Evolutionary conservation across 2,113 vertebrate genomes (phyloP), one percentile per base, ranked within the genome.

Genomic region (Pithys albifrons): DNA sequence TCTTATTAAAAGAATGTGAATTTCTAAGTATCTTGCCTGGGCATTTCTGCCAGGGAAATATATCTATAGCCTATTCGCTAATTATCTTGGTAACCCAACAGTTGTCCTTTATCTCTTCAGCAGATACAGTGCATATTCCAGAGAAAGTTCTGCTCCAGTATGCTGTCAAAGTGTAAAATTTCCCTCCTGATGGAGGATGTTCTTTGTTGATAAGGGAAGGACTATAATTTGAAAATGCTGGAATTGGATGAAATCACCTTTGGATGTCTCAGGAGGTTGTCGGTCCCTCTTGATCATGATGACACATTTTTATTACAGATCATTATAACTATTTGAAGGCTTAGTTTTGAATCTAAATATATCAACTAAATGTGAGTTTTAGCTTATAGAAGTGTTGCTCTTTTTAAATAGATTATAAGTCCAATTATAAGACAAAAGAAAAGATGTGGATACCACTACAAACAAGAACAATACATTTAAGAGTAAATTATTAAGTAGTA

Each of bases 21-120:
- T 92, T 87, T 91, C 59, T 77, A 24, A 76, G 28, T 76, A 43
- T 39, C n/a, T 88, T 75, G 64, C 64, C 28, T 39, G 41, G 27
- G 27, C 29, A 24, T 45, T 92, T 76, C 39, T 84, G 65, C 24
- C 65, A 81, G 61, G 49, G 49, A 80, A 84, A 51, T 73, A 75
- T 49, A 93, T 90, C 55, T 94, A 88, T n/a, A 84, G 72, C 33
- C 39, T 84, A 70, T 83, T 91, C 66, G 85, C 29, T 89, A 84
- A 83, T 62, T 62, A 64, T 74, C 46, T 59, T 4, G 23, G 59
- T 85, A 93, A 92, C 43, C 35, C 7, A 10, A 45, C 33, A 55
- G 49, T 43, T 73, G 62, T 80, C n/a, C 76, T 70, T 25, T 22
- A 58, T 76, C n/a, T 89, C 62, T 76, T 51, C 25, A 79, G 24